Percentiles rank a stretch among this genome's conserved stretches.
These are phyloP conservation scores for Platanista minor DNA, from an alignment of 2,113 vertebrate genomes.

Conservation along the genomic window DNA sequence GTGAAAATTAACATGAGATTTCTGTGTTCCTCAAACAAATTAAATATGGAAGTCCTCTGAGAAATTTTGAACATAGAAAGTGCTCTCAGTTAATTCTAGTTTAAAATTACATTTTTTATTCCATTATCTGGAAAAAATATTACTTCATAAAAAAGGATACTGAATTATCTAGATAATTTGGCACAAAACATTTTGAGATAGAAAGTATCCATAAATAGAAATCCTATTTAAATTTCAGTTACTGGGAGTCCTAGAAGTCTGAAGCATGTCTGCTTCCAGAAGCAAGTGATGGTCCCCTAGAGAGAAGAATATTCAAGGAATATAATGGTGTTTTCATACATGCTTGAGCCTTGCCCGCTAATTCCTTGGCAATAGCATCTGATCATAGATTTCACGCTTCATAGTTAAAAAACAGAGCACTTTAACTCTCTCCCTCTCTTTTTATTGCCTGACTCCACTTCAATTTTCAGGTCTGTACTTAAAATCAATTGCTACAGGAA, in stretches of 20 bases:
- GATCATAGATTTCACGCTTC: neutral
- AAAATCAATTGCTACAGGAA: neutral
- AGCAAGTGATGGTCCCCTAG: neutral
- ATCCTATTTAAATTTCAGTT: neutral
- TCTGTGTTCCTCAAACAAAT: neutral
- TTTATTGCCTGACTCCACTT: neutral
- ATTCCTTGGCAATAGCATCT: neutral
- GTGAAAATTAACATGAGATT: neutral
- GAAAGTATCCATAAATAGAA: neutral
- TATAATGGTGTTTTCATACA: neutral
- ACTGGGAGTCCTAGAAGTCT: neutral
- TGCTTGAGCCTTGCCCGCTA: neutral
- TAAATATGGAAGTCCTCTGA: neutral
- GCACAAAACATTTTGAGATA: neutral
- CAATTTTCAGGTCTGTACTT: neutral
- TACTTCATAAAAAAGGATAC: neutral
- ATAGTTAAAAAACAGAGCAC: neutral
- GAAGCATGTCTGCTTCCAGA: neutral
- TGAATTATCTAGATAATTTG: neutral
- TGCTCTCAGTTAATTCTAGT: neutral
- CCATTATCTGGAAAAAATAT: neutral
- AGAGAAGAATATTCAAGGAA: neutral
- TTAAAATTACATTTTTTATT: neutral
- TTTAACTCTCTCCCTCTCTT: neutral
- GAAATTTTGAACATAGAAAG: neutral